Evolutionary conservation across 2,888 invertebrate species (phyloP), one percentile per base, ranked within the genome.

Genomic region (Parelbella ahira): DNA sequence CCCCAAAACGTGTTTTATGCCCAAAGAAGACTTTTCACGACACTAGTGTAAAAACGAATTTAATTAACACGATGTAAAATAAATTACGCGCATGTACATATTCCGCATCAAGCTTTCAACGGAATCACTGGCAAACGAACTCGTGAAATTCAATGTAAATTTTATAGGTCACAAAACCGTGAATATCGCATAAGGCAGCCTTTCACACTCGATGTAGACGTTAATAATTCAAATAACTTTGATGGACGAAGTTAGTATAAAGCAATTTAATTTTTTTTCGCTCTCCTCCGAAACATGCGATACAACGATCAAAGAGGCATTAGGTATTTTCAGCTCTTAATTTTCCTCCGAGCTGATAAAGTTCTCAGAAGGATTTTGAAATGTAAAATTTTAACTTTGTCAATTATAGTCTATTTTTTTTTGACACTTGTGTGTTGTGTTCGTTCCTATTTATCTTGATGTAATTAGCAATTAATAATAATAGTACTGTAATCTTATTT

Each of bases 221-320:
- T 68, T 68, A 67, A 68, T 66, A 65, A 66, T 65, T 61, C 59
- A 57, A 68, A 64, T 63, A 59, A 62, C 62, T 63, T 59, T 27
- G 37, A 23, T 55, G 36, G 55, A 53, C 51, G 37, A 63, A 67
- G 60, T 68, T 62, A 57, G 52, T 65, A 63, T 62, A 62, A 62
- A 62, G 61, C 60, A 60, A 69, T 69, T 69, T 62, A 52, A 62
- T 67, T 69, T 75, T 72, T 72, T 67, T 71, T 72, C 56, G 45
- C 50, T 15, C 53, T 49, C 44, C 37, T 37, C 37, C 36, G 28
- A 41, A 67, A 71, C 80, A 81, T 78, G 81, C 81, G 59, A 81
- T 60, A 60, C 49, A 53, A 51, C 68, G 63, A 81, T 81, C 75
- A 80, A 70, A 68, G 64, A 56, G 47, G 65, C 70, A 68, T 78